Evolutionary conservation across 2,113 vertebrate genomes (phyloP), one percentile per base, ranked within the genome.

Genomic region (Notothenia coriiceps): DNA sequence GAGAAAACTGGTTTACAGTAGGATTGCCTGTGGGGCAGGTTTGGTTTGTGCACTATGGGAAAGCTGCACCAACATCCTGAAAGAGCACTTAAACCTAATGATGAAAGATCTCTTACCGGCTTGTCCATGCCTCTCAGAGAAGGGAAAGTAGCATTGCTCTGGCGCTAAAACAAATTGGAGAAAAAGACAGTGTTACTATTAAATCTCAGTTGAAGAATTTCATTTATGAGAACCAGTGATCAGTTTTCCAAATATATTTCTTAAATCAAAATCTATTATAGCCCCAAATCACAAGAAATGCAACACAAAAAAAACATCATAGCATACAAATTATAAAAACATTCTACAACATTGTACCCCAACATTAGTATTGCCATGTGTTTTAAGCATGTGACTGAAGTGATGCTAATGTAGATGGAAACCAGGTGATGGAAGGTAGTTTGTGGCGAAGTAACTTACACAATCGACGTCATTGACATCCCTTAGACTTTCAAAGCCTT

Each of bases 391-490:
- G 25, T 29, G 25, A 2, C 2, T 29, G 25, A 29, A 29, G 25
- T 3, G 25, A 29, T 29, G 25, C 25, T 29, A 29, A 29, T 29
- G 25, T 25, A 25, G 2, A 25, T 25, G 22, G 22, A 22, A 22
- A 22, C 22, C 1, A 22, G 22, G 22, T 22, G 22, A 22, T 22
- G 22, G 22, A 22, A 25, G 25, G 2, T 1, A 35, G 33, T 35
- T 35, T 35, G 33, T 35, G 33, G 33, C 25, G 0, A 55, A 43
- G 70, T 47, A 15, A 90, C 89, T 86, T 87, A 92, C 89, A 62
- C 88, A 90, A 40, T 40, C 5, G 7, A 40, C 35, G 1, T 40
- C 6, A 3, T 0, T 1, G 33, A 69, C 11, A 0, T 2, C 0
- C 0, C 5, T 5, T 2, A 79, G 50, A 22, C 22, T 22, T 22